Percentiles rank a stretch among this genome's conserved stretches.
Evolutionary conservation across 2,113 vertebrate species (phyloP).

Genomic region (Aix galericulata): DNA sequence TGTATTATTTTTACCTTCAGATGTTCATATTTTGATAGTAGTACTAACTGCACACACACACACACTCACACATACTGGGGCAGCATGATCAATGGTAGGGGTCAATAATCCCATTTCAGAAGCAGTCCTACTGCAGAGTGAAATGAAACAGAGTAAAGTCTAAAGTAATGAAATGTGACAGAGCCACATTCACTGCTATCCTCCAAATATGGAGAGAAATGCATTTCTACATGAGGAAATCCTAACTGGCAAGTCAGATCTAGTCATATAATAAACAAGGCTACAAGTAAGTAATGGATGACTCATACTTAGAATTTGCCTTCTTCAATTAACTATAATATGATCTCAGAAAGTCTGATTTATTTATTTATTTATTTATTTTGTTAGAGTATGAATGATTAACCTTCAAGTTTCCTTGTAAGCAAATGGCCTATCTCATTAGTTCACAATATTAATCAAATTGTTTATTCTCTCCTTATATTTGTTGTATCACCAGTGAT

Average conservation of each 20-base stretch:
- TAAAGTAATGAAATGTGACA: slow-evolving; percentile 68
- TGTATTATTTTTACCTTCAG: slow-evolving; percentile 68
- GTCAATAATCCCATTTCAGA: slow-evolving; percentile 71
- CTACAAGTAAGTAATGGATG: slow-evolving; percentile 60
- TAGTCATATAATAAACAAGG: slow-evolving; percentile 32
- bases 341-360: slow-evolving; percentile 56
- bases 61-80: not conserved
- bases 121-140: slow-evolving; percentile 53
- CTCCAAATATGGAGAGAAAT: slow-evolving; percentile 37
- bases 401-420: slow-evolving; percentile 73
- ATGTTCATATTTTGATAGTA: slow-evolving; percentile 61
- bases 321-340: slow-evolving; percentile 73
- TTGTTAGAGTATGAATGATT: slow-evolving; percentile 64
- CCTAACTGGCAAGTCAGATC: slow-evolving; percentile 39
- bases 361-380: not conserved
- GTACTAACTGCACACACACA: not conserved
- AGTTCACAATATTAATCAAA: slow-evolving; percentile 68
- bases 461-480: slow-evolving; percentile 68
- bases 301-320: slow-evolving; percentile 50
- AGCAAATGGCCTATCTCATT: slow-evolving; percentile 67
- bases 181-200: slow-evolving; percentile 23
- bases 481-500: slow-evolving; percentile 53
- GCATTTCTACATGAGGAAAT: slow-evolving; percentile 24
- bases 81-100: slow-evolving; percentile 59
- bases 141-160: slow-evolving; percentile 56